Evolutionary conservation across 1,140 invertebrate species (phyloP).

Genomic region (Drosophila rufa): DNA sequence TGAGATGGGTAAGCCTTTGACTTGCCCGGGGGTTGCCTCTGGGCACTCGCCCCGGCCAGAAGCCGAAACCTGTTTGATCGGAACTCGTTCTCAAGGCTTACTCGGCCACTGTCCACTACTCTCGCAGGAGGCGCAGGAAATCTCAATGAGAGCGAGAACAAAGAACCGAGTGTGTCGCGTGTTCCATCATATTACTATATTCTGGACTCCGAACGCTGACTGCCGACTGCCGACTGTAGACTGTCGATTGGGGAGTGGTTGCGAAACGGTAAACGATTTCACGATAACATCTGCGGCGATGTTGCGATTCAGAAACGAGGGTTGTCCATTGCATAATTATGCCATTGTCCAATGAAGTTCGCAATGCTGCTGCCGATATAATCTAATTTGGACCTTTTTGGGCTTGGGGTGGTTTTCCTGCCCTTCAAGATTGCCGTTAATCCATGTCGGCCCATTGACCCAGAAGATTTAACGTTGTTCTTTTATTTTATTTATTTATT

Average conservation of each 20-base stretch:
- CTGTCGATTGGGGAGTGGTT: conserved; percentile 22
- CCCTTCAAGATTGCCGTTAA: not conserved
- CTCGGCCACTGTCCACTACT: conserved; percentile 61
- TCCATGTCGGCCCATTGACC: conserved; percentile 63
- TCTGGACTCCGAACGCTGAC: conserved; percentile 5
- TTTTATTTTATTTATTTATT: not conserved
- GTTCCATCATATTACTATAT: conserved; percentile 75
- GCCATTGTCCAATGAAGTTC: conserved; percentile 78
- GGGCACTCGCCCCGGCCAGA: conserved; percentile 27
- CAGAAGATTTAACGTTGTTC: conserved; percentile 39
- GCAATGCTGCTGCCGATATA: conserved; percentile 66
- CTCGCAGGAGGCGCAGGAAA: conserved; percentile 28
- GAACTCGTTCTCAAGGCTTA: conserved; percentile 67
- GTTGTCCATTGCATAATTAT: conserved; percentile 82
- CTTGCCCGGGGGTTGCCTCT: conserved; percentile 56
- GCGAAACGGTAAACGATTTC: conserved; percentile 74
- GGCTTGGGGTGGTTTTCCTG: conserved; percentile 32
- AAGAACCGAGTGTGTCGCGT: conserved; percentile 67
- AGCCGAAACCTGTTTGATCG: conserved; percentile 45
- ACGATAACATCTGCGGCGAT: conserved; percentile 78
- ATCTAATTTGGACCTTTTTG: conserved; percentile 65
- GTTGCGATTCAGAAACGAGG: conserved; percentile 58
- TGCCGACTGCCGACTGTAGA: not conserved
- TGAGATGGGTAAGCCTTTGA: conserved; percentile 75
- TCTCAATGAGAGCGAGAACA: conserved; percentile 46